Base-by-base conservation (phyloP, 1,140 invertebrate genomes). In the Solenopsis invicta region DNA sequence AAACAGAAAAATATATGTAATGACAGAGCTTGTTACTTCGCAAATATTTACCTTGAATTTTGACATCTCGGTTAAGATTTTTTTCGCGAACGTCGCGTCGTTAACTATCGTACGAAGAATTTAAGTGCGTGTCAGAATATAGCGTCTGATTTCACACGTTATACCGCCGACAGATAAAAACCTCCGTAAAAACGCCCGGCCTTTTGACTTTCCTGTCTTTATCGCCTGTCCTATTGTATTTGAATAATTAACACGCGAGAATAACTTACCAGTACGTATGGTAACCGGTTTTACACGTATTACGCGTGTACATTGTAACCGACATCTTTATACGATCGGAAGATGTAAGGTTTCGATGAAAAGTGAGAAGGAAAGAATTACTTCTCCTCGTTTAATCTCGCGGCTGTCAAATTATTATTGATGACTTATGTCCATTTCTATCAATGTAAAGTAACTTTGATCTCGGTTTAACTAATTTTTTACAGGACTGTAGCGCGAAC, bases 231-330 rank as follows among this genome's bases (percentile, higher is more conserved):
- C 8, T 52, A 54, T 48, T 67, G 34, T 4, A 37, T 50, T 66
- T 80, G 61, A 66, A 54, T 61, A 34, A 82, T 82, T 61, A 61
- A 24, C 67, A 34, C 5, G 41, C 41, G 4, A 48, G 3, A 48
- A 1, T 8, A 29, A 29, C 29, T 29, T 29, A 29, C 29, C n/a
- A n/a, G n/a, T n/a, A n/a, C n/a, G n/a, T 71, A 8, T 9, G 29
- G 0, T 71, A 71, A 82, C 41, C 80, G 41, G 54, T 84, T 84
- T 24, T 34, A 50, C 67, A 24, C 67, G 37, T 82, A 18, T 71
- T 72, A 82, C 50, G 37, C 37, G 24, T 34, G 34, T 21, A 29
- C 64, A 13, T 37, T 34, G 48, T 41, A 18, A 54, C 21, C 2
- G 24, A n/a, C 24, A 48, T 18, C n/a, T 18, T 59, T 62, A 50